Conservation (phyloP, 2,113 vertebrate genomes). For the Alethe diademata region DNA sequence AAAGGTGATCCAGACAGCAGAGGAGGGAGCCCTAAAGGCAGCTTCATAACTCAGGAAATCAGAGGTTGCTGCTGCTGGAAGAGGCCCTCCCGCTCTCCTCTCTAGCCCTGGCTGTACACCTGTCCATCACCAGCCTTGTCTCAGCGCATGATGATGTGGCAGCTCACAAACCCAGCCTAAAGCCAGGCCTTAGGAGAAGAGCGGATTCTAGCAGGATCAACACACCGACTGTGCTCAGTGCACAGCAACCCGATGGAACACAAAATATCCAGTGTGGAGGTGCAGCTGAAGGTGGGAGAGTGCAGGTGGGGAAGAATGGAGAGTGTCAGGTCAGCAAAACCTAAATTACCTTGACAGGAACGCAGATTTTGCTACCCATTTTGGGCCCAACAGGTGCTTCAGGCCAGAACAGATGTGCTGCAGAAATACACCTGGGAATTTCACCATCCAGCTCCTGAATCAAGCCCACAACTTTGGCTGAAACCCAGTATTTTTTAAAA, state of each 20-base stretch:
- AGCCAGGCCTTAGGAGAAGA: not conserved
- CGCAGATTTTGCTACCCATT: not conserved
- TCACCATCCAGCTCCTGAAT: not conserved
- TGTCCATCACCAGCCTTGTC: not conserved
- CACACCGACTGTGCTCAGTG: fast-evolving
- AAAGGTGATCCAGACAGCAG: not conserved
- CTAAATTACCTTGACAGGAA: not conserved
- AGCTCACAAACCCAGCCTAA: not conserved
- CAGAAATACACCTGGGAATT: not conserved
- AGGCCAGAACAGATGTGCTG: not conserved
- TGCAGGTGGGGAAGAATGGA: not conserved
- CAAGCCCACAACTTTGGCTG: not conserved
- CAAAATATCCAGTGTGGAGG: not conserved
- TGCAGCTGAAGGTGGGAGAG: not conserved
- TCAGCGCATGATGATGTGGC: fast-evolving
- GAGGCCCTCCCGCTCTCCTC: not conserved
- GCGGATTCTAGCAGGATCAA: not conserved
- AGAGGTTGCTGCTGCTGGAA: not conserved
- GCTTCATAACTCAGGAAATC: not conserved
- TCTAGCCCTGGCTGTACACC: not conserved
- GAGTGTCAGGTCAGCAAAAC: not conserved
- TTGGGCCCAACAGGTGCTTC: not conserved
- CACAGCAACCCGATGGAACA: not conserved
- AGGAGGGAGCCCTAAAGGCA: not conserved
- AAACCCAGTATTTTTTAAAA: not conserved